Percentiles rank a stretch among this genome's conserved stretches.
Evolutionary conservation across 2,888 invertebrate species (phyloP).

Genomic region (Helicoverpa assulta): DNA sequence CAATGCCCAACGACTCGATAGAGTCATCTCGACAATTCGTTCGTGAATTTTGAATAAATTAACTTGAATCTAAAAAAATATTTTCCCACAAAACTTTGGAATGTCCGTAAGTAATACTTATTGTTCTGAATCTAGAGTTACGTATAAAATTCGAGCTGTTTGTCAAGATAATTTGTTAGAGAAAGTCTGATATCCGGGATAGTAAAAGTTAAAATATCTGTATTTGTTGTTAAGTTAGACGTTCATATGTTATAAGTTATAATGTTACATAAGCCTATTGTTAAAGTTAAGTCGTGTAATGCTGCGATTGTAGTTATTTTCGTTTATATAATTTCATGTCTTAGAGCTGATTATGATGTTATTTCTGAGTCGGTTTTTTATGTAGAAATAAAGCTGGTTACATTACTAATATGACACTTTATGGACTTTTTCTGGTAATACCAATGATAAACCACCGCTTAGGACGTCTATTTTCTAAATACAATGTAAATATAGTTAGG

Average conservation of each 20-base stretch:
- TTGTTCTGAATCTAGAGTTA: conserved; percentile 64
- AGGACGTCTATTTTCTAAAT: background rate
- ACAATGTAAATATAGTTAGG: too few relatives aligned
- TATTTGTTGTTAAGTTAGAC: conserved; percentile 20
- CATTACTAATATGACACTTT: background rate
- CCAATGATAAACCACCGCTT: background rate
- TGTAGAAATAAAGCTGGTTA: background rate
- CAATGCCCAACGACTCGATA: conserved; percentile 71
- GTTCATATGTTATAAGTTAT: conserved; percentile 13
- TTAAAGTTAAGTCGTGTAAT: background rate
- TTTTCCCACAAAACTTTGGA: conserved; percentile 64
- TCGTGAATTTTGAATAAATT: conserved; percentile 76
- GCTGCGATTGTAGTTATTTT: background rate
- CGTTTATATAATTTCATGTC: background rate
- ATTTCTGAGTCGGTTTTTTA: background rate
- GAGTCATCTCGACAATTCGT: conserved; percentile 76
- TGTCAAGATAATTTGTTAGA: conserved; percentile 47
- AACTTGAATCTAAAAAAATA: conserved; percentile 59
- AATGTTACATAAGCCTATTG: conserved; percentile 15
- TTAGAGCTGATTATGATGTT: background rate
- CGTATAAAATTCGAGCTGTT: conserved; percentile 43
- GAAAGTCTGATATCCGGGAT: conserved; percentile 51
- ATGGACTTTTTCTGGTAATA: background rate
- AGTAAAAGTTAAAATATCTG: conserved; percentile 43
- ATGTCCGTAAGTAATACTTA: conserved; percentile 62